Base-by-base conservation (phyloP, 2,888 invertebrate species). In the Charanyca ferruginea region DNA sequence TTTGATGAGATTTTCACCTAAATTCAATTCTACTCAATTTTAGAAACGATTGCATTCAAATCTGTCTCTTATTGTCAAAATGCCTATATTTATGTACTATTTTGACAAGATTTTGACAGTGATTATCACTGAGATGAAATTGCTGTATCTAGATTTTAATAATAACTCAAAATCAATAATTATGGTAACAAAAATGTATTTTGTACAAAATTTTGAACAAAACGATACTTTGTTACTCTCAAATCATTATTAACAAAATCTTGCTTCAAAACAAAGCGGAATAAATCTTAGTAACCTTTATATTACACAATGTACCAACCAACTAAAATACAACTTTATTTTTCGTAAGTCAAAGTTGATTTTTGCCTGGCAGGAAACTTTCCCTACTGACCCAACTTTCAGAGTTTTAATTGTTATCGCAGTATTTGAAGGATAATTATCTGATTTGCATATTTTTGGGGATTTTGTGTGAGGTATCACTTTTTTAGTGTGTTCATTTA, bases 201-300 rank as follows among this genome's bases (percentile, higher is more conserved):
- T 32, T 32, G 6, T 48, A 35, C 11, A 22, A 42, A 58, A 41
- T 32, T 35, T 38, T 41, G 41, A 61, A 61, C 73, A 77, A 42
- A 20, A 8, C 20, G 13, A 45, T 45, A 63, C 45, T 54, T 64
- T 51, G 18, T 47, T 62, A 45, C 42, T 59, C 51, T 42, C 23
- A 20, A 55, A 59, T 66, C 35, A 20, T 57, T 69, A 74, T 63
- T 57, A 74, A 65, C 61, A 59, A 61, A 23, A 41, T 54, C 47
- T 60, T 68, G 52, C 48, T 74, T 52, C 35, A 1, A 48, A 64
- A 66, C 57, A 48, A 66, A 54, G 47, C 32, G 59, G 66, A 63
- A 79, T 74, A 70, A 79, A 79, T 79, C 71, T 66, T 55, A 79
- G 79, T 79, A 79, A 64, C 66, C 42, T 45, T 2, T 23, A 53